A percentile compares a stretch with the other conserved stretches of the same genome.
Evolutionary conservation across 2,113 vertebrate genomes (phyloP).

Genomic region (Cardinalis cardinalis): DNA sequence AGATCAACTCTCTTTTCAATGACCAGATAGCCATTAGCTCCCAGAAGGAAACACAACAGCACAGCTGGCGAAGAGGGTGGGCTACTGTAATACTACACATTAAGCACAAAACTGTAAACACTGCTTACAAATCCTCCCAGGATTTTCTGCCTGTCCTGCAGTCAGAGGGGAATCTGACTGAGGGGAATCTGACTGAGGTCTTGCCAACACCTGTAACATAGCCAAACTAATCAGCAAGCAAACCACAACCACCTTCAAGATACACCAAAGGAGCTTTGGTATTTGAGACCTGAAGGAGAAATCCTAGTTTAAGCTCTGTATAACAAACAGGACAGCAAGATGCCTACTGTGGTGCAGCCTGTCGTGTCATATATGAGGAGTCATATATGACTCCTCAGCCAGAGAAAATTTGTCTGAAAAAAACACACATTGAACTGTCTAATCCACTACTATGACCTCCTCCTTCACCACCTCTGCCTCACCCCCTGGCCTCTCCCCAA

Average conservation of each 20-base stretch:
- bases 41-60: not conserved
- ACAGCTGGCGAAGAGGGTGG: not conserved
- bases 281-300: not conserved
- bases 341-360: not conserved
- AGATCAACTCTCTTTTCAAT: not conserved
- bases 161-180: not conserved
- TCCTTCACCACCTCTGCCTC: too few relatives aligned
- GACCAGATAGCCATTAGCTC: not conserved
- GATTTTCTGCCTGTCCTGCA: not conserved
- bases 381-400: not conserved
- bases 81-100: not conserved
- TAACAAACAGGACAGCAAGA: not conserved
- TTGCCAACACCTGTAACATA: not conserved
- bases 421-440: not conserved
- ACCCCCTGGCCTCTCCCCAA: fast-evolving
- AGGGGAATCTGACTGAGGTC: not conserved
- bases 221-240: not conserved
- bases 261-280: not conserved
- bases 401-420: not conserved
- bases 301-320: not conserved
- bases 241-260: not conserved
- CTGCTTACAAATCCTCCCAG: not conserved
- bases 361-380: not conserved
- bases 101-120: not conserved
- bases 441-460: not conserved